Evolutionary conservation across 2,888 invertebrate species (phyloP).

Genomic region (Cerastoderma edule): DNA sequence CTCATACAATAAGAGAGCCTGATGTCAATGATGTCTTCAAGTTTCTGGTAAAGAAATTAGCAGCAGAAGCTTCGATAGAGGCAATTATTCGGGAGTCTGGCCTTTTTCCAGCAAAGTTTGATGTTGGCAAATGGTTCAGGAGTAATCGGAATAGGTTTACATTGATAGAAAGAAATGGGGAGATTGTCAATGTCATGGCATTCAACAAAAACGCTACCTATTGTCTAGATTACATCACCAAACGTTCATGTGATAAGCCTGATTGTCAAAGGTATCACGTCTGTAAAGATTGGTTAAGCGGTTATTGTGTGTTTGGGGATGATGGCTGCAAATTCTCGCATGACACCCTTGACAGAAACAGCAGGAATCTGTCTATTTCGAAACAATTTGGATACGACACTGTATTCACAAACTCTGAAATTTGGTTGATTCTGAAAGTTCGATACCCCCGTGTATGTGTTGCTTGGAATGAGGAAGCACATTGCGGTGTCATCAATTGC

Average conservation of each 20-base stretch:
- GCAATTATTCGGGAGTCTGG: conserved; percentile 38
- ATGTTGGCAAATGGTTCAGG: conserved; percentile 41
- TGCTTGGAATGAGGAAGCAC: conserved; percentile 33
- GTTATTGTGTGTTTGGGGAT: conserved; percentile 36
- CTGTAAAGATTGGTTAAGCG: conserved; percentile 41
- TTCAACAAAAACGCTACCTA: conserved; percentile 23
- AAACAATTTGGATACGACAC: conserved; percentile 40
- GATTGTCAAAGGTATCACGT: conserved; percentile 41
- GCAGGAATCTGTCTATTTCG: conserved; percentile 35
- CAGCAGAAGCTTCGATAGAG: conserved; percentile 31
- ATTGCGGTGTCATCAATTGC: conserved; percentile 40
- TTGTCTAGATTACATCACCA: conserved; percentile 27
- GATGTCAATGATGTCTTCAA: conserved; percentile 46
- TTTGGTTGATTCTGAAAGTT: conserved; percentile 29
- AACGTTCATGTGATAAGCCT: conserved; percentile 30
- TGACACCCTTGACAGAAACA: conserved; percentile 43
- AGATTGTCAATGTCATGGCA: conserved; percentile 14
- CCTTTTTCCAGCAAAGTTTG: conserved; percentile 32
- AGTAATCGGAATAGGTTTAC: conserved; percentile 32
- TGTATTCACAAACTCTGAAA: conserved; percentile 45
- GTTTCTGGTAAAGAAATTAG: conserved; percentile 36
- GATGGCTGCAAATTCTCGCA: conserved; percentile 48
- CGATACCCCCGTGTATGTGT: conserved; percentile 49
- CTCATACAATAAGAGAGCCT: not conserved
- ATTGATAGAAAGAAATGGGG: conserved; percentile 27